A percentile compares a stretch with the other conserved stretches of the same genome.
These are phyloP conservation scores for Volucella bombylans DNA, from an alignment of 2,888 invertebrate genomes.

Conservation along the genomic window DNA sequence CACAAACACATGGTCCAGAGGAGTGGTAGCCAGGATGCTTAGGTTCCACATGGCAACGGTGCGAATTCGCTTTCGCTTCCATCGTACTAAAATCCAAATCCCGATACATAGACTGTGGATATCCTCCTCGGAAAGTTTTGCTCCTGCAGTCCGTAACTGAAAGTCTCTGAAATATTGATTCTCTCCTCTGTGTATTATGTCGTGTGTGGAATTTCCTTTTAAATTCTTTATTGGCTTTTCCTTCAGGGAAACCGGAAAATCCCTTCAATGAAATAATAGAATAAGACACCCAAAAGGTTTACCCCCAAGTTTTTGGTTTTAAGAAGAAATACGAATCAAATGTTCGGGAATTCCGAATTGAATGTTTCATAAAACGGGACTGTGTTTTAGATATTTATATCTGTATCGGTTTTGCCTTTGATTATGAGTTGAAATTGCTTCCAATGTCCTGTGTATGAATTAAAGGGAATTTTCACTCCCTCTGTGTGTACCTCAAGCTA, in stretches of 20 bases:
- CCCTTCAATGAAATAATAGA: not conserved
- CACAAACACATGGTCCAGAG: slow-evolving; percentile 57
- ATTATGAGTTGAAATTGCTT: slow-evolving; percentile 3
- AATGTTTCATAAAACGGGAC: not conserved
- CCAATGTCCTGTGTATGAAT: slow-evolving; percentile 1
- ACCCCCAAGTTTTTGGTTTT: not conserved
- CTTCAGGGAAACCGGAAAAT: slow-evolving; percentile 11
- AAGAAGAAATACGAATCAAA: not conserved
- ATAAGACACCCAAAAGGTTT: not conserved
- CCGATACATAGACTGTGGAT: slow-evolving; percentile 57
- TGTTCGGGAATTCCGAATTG: not conserved
- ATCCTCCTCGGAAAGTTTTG: slow-evolving; percentile 55
- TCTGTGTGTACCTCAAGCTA: slow-evolving; percentile 58
- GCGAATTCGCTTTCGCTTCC: slow-evolving; percentile 27
- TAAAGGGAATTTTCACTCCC: slow-evolving; percentile 14
- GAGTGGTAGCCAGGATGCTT: slow-evolving; percentile 40
- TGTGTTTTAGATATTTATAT: not conserved
- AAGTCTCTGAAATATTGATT: slow-evolving; percentile 71
- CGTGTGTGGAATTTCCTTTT: slow-evolving; percentile 50
- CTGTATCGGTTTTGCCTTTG: slow-evolving; percentile 18
- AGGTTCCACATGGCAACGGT: slow-evolving; percentile 60
- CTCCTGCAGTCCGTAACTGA: slow-evolving; percentile 65
- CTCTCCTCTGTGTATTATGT: slow-evolving; percentile 59
- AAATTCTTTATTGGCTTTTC: slow-evolving; percentile 36
- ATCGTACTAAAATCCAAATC: slow-evolving; percentile 33